These are phyloP conservation scores for Scaptomyza polygonia DNA, from an alignment of 2,888 invertebrate species.

Conservation along the genomic window DNA sequence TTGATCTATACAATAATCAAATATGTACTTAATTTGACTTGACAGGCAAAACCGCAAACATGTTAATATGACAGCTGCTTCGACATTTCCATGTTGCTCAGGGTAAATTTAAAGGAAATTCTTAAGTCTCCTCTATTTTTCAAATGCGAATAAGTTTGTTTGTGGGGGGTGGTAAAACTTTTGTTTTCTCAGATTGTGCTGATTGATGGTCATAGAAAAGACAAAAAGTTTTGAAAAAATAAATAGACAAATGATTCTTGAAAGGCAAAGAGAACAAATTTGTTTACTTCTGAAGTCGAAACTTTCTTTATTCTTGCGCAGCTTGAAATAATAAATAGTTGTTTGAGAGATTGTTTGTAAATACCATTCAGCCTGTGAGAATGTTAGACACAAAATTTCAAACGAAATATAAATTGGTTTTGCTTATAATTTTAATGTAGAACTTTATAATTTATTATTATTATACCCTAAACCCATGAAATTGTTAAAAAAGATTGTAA, in stretches of 20 bases:
- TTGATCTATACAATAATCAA: constrained; percentile 26
- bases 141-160: constrained; percentile 28
- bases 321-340: constrained; percentile 28
- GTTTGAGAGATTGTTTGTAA: constrained; percentile 2
- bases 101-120: constrained; percentile 31
- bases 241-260: constrained; percentile 45
- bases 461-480: too few species aligned
- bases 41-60: constrained; percentile 19
- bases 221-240: constrained; percentile 34
- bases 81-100: constrained; percentile 14
- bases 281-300: constrained; percentile 9
- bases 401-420: constrained; percentile 3
- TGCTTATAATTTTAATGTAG: too few species aligned
- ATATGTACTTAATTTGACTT: constrained; percentile 15
- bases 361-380: not conserved
- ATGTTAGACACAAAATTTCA: not conserved
- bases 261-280: constrained; percentile 26
- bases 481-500: too few species aligned
- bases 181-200: constrained; percentile 50
- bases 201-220: constrained; percentile 47
- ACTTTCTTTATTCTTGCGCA: constrained; percentile 9
- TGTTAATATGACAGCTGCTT: constrained; percentile 53
- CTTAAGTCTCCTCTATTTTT: constrained; percentile 10
- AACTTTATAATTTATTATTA: too few species aligned
- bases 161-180: constrained; percentile 26